Evolutionary conservation across 30 jellyfish, hydroid and myxozoan genomes (phyloP), one percentile per base, ranked within the genome.

Genomic region (Chrysaora quinquecirrha): DNA sequence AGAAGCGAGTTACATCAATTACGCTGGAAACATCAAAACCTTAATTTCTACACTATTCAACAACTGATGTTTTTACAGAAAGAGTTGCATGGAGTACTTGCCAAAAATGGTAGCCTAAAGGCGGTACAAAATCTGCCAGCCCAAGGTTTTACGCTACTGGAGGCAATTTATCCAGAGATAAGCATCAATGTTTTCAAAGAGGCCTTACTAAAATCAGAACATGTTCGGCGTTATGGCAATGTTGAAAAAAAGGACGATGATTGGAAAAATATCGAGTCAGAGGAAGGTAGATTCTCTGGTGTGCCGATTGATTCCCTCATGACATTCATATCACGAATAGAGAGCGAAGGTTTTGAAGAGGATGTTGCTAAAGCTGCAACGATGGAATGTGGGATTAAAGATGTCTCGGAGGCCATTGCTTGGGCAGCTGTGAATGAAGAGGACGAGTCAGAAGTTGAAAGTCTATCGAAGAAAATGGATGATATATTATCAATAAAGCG

Each of bases 341-440:
- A 38, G 14, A 38, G 54, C 62, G 31, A 38, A 4, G 54, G 38
- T 0, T 38, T 88, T 0, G 89, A 75, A 78, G 76, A 64, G 50
- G 82, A 88, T 75, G 93, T 79, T 48, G 93, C 93, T 0, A 79
- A 71, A 47, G 97, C 97, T 29, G 88, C 93, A 1, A 30, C 68
- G 28, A 47, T 88, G 83, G 50, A 81, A 2, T 69, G 88, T 66
- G 78, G 79, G 25, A 35, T 64, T 12, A 32, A 23, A 2, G 80
- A 72, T 19, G 64, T 35, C 21, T 28, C 70, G 2, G 60, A 43
- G 35, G 75, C 93, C 19, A 35, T 56, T 11, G 80, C 74, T 3
- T 88, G 97, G 97, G 88, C 79, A 24, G 35, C 1, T 1, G 58
- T 34, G 31, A 64, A 88, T 29, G 74, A 16, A 31, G 54, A 72